A percentile compares a stretch with the other conserved stretches of the same genome.
Conservation (phyloP, 2,888 invertebrate genomes). For the Elysia crispata region DNA sequence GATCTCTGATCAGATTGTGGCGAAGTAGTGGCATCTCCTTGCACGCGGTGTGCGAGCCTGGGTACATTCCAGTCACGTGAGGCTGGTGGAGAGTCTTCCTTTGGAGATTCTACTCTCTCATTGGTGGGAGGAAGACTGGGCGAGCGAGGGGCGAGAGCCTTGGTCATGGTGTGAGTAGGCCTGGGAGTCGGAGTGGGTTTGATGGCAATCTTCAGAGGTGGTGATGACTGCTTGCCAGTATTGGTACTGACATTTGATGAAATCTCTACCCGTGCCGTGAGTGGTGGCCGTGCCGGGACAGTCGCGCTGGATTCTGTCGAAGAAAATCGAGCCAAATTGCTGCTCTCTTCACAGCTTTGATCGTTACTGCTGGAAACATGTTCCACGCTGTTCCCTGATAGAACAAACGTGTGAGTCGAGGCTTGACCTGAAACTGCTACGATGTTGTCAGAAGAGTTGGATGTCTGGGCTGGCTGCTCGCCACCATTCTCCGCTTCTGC, state of each 20-base stretch:
- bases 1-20: background rate
- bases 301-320: background rate
- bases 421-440: too few relatives aligned
- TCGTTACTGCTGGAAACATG: too few relatives aligned
- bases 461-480: too few relatives aligned
- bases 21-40: background rate
- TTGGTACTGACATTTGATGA: background rate
- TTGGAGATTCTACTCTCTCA: background rate
- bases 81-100: background rate
- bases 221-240: background rate
- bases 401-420: too few relatives aligned
- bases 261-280: conserved; percentile 25
- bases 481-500: too few relatives aligned
- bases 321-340: background rate
- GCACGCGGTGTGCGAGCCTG: background rate
- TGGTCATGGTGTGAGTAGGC: background rate
- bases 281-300: background rate
- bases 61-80: background rate
- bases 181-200: background rate
- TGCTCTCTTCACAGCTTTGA: too few relatives aligned
- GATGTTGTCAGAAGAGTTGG: too few relatives aligned
- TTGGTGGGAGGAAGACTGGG: background rate
- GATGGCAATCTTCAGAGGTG: background rate
- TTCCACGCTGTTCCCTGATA: too few relatives aligned
- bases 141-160: too few relatives aligned